Evolutionary conservation across 2,888 invertebrate species (phyloP).

Genomic region (Scaptomyza reducta): DNA sequence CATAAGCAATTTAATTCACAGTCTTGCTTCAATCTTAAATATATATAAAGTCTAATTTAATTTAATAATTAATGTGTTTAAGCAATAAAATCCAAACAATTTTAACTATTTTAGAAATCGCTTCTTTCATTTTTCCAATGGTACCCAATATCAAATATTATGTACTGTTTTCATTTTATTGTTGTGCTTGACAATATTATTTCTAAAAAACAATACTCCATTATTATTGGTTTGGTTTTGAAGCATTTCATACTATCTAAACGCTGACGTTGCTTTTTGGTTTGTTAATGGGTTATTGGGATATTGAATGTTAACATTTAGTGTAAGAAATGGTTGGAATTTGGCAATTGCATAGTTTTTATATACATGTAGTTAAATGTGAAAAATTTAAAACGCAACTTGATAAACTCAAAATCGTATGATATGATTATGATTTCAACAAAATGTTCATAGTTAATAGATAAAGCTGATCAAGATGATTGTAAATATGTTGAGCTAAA

Average conservation of each 20-base stretch:
- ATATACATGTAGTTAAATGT: conserved; percentile 60
- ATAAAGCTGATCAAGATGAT: no score
- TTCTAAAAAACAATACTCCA: conserved; percentile 61
- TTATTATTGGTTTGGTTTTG: conserved; percentile 14
- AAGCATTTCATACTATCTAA: conserved; percentile 18
- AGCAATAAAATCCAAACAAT: conserved; percentile 9
- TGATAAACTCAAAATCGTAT: conserved; percentile 48
- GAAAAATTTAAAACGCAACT: conserved; percentile 17
- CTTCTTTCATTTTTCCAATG: background rate
- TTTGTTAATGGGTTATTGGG: conserved; percentile 46
- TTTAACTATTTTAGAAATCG: background rate
- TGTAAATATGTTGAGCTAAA: conserved; percentile 67
- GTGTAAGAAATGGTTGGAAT: conserved; percentile 50
- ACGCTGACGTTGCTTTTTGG: conserved; percentile 20
- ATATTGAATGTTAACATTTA: conserved; percentile 64
- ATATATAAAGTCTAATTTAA: conserved; percentile 14
- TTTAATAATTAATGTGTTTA: background rate
- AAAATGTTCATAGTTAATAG: conserved; percentile 77
- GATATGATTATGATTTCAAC: no score
- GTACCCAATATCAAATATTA: conserved; percentile 10
- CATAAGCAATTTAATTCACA: conserved; percentile 65
- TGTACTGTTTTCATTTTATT: background rate
- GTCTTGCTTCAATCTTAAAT: conserved; percentile 50
- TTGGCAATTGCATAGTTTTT: conserved; percentile 57
- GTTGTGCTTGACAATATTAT: conserved; percentile 84